phyloP scores from a whole-genome alignment of 2,888 invertebrate genomes.

The Geotrupes spiniger region DNA sequence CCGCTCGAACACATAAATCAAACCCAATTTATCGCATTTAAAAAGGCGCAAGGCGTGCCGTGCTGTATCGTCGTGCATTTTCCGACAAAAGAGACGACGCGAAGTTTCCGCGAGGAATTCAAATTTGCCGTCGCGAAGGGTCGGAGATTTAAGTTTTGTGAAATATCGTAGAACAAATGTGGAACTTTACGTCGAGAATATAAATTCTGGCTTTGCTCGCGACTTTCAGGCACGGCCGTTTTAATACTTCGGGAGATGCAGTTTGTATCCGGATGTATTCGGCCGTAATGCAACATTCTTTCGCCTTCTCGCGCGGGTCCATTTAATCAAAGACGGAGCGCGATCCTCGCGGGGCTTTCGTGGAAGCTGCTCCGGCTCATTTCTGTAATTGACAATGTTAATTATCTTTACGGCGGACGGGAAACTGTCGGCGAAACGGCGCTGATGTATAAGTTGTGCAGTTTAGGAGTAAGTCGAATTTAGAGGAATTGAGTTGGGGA shows the following conservation, averaged over 20 bases:
- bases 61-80: slow-evolving; percentile 1
- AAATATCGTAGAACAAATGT: slow-evolving; percentile 19
- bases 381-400: no score
- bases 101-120: slow-evolving; percentile 12
- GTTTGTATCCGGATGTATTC: slow-evolving; percentile 1
- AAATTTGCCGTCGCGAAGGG: slow-evolving; percentile 15
- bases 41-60: background rate
- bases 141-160: slow-evolving; percentile 18
- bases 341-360: no score
- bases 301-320: no score
- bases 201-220: slow-evolving; percentile 16
- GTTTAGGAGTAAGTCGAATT: no score
- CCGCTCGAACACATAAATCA: no score
- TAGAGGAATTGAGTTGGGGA: no score
- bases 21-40: background rate
- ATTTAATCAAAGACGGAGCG: no score
- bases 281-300: background rate
- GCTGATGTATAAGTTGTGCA: no score
- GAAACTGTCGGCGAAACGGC: no score
- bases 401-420: no score
- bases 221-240: background rate
- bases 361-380: no score
- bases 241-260: background rate
- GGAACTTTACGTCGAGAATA: slow-evolving; percentile 17
- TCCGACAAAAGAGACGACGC: background rate